These are phyloP conservation scores for Caprella mutica DNA, from an alignment of 2,888 invertebrate genomes.

Conservation along the genomic window DNA sequence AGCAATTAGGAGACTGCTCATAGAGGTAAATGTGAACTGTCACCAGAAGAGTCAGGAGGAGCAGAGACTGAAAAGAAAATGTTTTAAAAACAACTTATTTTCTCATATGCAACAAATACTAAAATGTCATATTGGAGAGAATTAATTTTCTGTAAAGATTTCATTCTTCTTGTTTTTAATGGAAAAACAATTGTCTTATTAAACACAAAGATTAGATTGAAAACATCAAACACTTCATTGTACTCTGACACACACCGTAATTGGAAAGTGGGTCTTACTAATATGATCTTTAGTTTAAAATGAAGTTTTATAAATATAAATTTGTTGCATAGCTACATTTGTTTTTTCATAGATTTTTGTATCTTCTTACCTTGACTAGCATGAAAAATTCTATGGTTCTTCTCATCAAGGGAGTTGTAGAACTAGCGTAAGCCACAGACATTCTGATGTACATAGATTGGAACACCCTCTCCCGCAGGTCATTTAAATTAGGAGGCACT, in stretches of 20 bases:
- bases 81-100: not conserved
- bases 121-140: too few species aligned
- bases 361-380: constrained; percentile 54
- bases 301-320: not conserved
- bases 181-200: too few species aligned
- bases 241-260: not conserved
- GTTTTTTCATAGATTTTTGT: too few species aligned
- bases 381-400: constrained; percentile 45
- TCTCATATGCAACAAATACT: too few species aligned
- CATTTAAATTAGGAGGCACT: constrained; percentile 56
- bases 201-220: too few species aligned
- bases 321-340: not conserved
- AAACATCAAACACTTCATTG: not conserved
- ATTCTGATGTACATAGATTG: constrained; percentile 88
- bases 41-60: constrained; percentile 77
- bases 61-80: constrained; percentile 53
- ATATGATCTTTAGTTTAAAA: not conserved
- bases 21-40: constrained; percentile 89
- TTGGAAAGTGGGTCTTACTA: not conserved
- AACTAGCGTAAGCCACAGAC: constrained; percentile 79
- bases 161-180: too few species aligned
- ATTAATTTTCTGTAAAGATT: too few species aligned
- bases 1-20: constrained; percentile 87
- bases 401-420: constrained; percentile 53
- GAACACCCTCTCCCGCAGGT: constrained; percentile 73